These are phyloP conservation scores for Mechanitis messenoides DNA, from an alignment of 2,888 invertebrate genomes.

Conservation along the genomic window DNA sequence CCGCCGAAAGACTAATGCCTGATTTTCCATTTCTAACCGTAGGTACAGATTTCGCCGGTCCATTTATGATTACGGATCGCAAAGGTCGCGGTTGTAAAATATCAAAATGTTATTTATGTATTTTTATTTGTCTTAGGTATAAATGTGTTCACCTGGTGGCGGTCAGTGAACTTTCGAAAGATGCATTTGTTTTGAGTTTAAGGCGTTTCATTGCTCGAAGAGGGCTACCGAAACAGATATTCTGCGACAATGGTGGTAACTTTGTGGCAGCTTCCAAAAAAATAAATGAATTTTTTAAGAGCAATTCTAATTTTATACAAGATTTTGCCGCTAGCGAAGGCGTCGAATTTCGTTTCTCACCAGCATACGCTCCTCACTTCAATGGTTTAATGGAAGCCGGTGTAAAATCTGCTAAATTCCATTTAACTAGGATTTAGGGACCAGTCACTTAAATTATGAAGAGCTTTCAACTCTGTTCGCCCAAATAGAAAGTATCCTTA, in stretches of 20 bases:
- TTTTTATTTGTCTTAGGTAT: constrained; percentile 28
- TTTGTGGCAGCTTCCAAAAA: too few species aligned
- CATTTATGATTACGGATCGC: constrained; percentile 28
- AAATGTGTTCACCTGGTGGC: neutral
- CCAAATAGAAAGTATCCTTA: constrained; percentile 25
- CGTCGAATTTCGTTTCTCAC: constrained; percentile 32
- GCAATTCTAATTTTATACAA: constrained; percentile 12
- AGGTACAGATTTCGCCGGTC: constrained; percentile 30
- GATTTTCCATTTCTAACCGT: constrained; percentile 1
- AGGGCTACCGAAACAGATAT: too few species aligned
- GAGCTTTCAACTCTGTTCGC: constrained; percentile 20
- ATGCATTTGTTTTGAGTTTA: too few species aligned
- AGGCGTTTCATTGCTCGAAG: too few species aligned
- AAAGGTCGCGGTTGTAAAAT: constrained; percentile 29
- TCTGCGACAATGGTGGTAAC: too few species aligned
- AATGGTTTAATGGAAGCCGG: constrained; percentile 24
- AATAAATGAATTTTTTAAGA: neutral
- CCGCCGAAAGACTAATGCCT: too few species aligned
- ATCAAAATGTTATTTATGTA: constrained; percentile 28
- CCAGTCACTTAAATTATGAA: constrained; percentile 24
- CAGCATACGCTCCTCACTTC: constrained; percentile 26
- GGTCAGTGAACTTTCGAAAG: too few species aligned
- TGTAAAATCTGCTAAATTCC: constrained; percentile 23
- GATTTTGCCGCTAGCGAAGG: constrained; percentile 32
- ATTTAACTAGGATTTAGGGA: constrained; percentile 22